Base-by-base conservation (phyloP, 2,888 invertebrate species). In the Chrysotoxum bicinctum region DNA sequence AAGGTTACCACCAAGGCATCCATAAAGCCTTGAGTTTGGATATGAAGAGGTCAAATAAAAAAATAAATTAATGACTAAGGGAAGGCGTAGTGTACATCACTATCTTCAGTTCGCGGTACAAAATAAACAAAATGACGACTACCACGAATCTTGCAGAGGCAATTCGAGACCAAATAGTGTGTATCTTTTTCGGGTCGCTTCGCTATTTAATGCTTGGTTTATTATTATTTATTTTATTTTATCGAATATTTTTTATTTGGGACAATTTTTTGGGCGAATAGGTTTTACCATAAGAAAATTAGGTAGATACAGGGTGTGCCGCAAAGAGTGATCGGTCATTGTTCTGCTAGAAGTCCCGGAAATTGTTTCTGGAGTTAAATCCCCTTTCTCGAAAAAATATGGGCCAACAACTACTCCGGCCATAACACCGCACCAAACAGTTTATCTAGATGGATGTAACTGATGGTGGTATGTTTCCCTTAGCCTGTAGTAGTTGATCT, bases 151-250 rank as follows among this genome's bases (percentile, higher is more conserved):
- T 69, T n/a, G n/a, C 40, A n/a, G 50, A 19, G 10, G 69, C 50
- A 23, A 70, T 23, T 26, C 26, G 4, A 43, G 16, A 1, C 14
- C 14, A 48, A 73, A 69, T 75, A 66, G 72, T 68, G 45, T 75
- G 72, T 50, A n/a, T 26, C 23, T 43, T 75, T 52, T 45, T 52
- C n/a, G 54, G 66, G 80, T 84, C 84, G 80, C 80, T 80, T 84
- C 84, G 80, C 80, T 80, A 75, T 80, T 80, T 80, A 84, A 72
- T 75, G 3, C 48, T 43, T 75, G 45, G 72, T 84, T 80, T 74
- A 74, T 83, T 45, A 69, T 40, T 69, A 83, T 78, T 82, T 30
- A 82, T 78, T 60, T 72, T 72, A 58, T 66, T 72, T 35, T 64
- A 50, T 50, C 23, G 50, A 50, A 10, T 19, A 19, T 50, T 26